A percentile compares a stretch with the other conserved stretches of the same genome.
Conservation (phyloP, 1,140 invertebrate genomes). For the Tetramorium simillimum region DNA sequence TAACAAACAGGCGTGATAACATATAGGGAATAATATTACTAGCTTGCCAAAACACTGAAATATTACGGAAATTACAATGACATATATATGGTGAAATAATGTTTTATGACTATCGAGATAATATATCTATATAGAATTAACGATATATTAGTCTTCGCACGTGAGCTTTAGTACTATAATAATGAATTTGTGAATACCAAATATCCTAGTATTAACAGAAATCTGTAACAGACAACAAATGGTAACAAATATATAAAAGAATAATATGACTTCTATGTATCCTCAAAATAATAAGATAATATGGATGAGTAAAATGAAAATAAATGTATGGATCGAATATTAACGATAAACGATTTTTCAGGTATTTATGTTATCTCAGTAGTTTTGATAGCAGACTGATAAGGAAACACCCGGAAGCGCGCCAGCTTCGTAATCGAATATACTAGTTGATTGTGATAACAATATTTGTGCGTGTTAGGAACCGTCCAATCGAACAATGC, state of each 20-base stretch:
- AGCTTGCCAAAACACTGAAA: conserved; percentile 1
- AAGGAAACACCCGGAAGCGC: background rate
- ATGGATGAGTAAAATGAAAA: background rate
- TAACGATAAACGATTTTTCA: conserved; percentile 2
- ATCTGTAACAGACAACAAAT: conserved; percentile 14
- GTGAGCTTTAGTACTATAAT: background rate
- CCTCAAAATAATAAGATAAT: background rate
- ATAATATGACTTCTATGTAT: background rate
- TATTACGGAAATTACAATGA: conserved; percentile 36
- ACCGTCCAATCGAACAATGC: background rate
- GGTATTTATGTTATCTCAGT: background rate
- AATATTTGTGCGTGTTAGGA: conserved; percentile 21
- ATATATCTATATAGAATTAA: conserved; percentile 43
- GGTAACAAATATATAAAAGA: background rate
- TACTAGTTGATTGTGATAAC: conserved; percentile 35
- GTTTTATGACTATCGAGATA: conserved; percentile 34
- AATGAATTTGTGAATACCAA: conserved; percentile 20
- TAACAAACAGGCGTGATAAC: background rate
- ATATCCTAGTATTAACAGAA: conserved; percentile 5
- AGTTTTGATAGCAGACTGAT: conserved; percentile 11
- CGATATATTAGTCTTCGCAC: conserved; percentile 31
- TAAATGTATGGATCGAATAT: background rate
- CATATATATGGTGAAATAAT: background rate
- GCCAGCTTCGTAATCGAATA: background rate
- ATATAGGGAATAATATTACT: background rate